phyloP scores from a whole-genome alignment of 2,113 vertebrate species.

The Brachionichthys hirsutus region DNA sequence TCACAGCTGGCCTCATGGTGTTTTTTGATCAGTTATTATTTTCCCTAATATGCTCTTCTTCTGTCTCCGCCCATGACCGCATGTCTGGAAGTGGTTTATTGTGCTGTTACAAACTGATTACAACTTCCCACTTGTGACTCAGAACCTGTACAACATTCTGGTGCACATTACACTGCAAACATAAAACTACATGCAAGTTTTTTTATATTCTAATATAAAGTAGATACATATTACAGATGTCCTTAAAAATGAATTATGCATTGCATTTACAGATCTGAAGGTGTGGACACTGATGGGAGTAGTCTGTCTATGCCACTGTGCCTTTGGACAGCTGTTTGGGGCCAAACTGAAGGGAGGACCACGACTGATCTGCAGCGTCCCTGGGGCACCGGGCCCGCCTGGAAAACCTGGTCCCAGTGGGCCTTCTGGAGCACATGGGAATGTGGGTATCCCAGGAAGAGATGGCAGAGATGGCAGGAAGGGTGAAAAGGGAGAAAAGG shows the following conservation, averaged over 20 bases:
- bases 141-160: not conserved
- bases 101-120: slow-evolving; percentile 3
- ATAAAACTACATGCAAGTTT: not conserved
- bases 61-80: slow-evolving; percentile 11
- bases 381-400: slow-evolving; percentile 85
- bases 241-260: not conserved
- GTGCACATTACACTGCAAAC: not conserved
- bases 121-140: not conserved
- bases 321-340: slow-evolving; percentile 82
- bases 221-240: not conserved
- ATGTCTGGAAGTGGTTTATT: not conserved
- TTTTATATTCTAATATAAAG: not conserved
- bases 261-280: slow-evolving; percentile 79
- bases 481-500: slow-evolving; percentile 94
- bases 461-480: slow-evolving; percentile 96
- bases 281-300: slow-evolving; percentile 86
- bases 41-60: slow-evolving; percentile 4
- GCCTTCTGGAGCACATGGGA: slow-evolving; percentile 84
- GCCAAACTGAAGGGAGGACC: slow-evolving; percentile 83
- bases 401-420: slow-evolving; percentile 85
- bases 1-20: slow-evolving; percentile 39
- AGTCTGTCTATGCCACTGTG: slow-evolving; percentile 85
- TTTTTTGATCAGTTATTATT: slow-evolving; percentile 10
- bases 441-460: slow-evolving; percentile 92
- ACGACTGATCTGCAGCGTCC: slow-evolving; percentile 89